Evolutionary conservation across 2,888 invertebrate genomes (phyloP).

Genomic region (Xanthostigma xanthostigma): DNA sequence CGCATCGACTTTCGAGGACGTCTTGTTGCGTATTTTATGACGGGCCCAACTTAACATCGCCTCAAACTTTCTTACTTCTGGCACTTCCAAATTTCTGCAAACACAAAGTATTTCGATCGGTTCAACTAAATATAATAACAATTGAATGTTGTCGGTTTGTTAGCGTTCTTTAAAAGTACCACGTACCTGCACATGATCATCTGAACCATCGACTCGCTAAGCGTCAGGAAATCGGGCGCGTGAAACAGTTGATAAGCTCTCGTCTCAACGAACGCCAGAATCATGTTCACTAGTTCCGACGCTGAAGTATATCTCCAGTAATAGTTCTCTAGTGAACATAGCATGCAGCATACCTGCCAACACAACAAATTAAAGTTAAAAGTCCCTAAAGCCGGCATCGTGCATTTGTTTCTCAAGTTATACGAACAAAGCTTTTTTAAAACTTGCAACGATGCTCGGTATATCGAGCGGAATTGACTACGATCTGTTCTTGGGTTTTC

Average conservation of each 20-base stretch:
- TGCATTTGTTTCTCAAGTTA: too few relatives aligned
- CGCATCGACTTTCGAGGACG: slow-evolving; percentile 67
- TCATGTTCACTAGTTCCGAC: slow-evolving; percentile 87
- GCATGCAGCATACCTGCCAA: slow-evolving; percentile 71
- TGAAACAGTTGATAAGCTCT: slow-evolving; percentile 75
- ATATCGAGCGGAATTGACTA: too few relatives aligned
- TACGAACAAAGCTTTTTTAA: too few relatives aligned
- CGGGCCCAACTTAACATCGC: slow-evolving; percentile 86
- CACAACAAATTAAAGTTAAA: not conserved
- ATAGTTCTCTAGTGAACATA: slow-evolving; percentile 83
- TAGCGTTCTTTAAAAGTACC: too few relatives aligned
- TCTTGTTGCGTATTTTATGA: slow-evolving; percentile 65
- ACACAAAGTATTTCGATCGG: slow-evolving; percentile 16
- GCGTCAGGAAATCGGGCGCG: slow-evolving; percentile 66
- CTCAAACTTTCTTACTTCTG: slow-evolving; percentile 82
- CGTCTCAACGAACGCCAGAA: slow-evolving; percentile 77
- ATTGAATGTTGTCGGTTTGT: too few relatives aligned
- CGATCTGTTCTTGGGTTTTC: too few relatives aligned
- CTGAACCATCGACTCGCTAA: slow-evolving; percentile 89
- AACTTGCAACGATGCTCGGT: too few relatives aligned
- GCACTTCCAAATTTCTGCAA: slow-evolving; percentile 68
- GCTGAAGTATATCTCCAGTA: slow-evolving; percentile 93
- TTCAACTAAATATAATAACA: too few relatives aligned
- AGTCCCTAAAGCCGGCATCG: too few relatives aligned
- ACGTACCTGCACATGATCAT: slow-evolving; percentile 66